Evolutionary conservation across 2,113 vertebrate genomes (phyloP), one percentile per base, ranked within the genome.

Genomic region (Atherinomorus stipes): DNA sequence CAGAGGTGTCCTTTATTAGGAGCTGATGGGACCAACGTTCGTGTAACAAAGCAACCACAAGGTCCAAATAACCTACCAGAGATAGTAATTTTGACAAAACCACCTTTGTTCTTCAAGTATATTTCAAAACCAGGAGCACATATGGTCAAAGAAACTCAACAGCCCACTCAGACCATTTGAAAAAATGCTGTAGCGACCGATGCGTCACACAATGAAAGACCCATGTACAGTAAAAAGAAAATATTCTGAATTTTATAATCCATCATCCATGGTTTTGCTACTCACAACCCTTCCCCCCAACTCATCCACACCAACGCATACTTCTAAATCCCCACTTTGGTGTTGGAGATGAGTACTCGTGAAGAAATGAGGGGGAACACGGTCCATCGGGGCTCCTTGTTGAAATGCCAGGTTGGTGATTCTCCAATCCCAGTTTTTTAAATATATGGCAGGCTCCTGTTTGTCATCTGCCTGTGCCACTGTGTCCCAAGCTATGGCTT

Each of bases 381-480:
- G 93, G 93, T 88, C 88, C 89, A 77, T 76, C 83, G 94, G 93
- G 95, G 94, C 94, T 88, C 95, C 94, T 93, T 95, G 95, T 96
- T 95, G 95, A 95, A 94, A 92, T 92, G 88, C 93, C 96, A 99
- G 97, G 98, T 99, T 99, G 96, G 98, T 99, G 95, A 95, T 87
- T 88, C 94, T 96, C 92, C 93, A 91, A 90, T 96, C 95, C 92
- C 92, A 89, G 86, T 92, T 91, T 94, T 58, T 80, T 91, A 76
- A 76, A 47, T 45, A 77, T 79, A 75, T 63, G 63, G 56, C 78
- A 78, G 86, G 95, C 95, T 96, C 95, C 93, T 93, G 93, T 93
- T 95, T 90, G 94, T 95, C 79, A 94, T 97, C 94, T 98, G 96
- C 96, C 96, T 98, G 96, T 96, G 96, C 96, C 96, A 96, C 95